phyloP scores from a whole-genome alignment of 2,888 invertebrate genomes.

The Hydrotaea diabolus region DNA sequence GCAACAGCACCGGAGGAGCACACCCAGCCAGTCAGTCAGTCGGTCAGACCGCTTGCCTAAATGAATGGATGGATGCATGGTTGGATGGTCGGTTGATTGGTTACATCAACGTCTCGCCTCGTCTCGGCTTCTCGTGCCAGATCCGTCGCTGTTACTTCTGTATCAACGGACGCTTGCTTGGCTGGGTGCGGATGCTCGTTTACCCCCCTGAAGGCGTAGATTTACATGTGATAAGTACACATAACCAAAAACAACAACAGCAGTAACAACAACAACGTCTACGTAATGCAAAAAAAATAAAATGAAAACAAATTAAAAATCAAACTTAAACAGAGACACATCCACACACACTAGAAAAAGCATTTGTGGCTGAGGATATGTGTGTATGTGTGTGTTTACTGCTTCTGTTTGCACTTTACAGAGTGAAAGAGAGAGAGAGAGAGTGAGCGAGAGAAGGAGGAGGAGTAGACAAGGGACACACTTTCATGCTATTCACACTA shows the following conservation, averaged over 20 bases:
- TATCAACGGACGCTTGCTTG: neutral
- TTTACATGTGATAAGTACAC: constrained; percentile 26
- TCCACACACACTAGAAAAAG: neutral
- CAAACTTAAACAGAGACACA: neutral
- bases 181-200: neutral
- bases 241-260: neutral
- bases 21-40: constrained; percentile 23
- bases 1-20: neutral
- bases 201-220: neutral
- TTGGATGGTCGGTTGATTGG: neutral
- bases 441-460: neutral
- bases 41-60: constrained; percentile 4
- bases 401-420: neutral
- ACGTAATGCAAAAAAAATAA: constrained; percentile 14
- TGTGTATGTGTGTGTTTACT: neutral
- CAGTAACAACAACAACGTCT: neutral
- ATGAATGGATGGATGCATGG: neutral
- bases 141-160: neutral
- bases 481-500: neutral
- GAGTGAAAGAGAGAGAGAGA: neutral
- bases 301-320: constrained; percentile 28
- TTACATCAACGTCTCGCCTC: neutral
- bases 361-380: neutral
- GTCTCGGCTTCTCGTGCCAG: neutral
- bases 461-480: neutral